These are phyloP conservation scores for Phytoseiulus persimilis DNA, from an alignment of 2,888 invertebrate genomes.

Conservation along the genomic window DNA sequence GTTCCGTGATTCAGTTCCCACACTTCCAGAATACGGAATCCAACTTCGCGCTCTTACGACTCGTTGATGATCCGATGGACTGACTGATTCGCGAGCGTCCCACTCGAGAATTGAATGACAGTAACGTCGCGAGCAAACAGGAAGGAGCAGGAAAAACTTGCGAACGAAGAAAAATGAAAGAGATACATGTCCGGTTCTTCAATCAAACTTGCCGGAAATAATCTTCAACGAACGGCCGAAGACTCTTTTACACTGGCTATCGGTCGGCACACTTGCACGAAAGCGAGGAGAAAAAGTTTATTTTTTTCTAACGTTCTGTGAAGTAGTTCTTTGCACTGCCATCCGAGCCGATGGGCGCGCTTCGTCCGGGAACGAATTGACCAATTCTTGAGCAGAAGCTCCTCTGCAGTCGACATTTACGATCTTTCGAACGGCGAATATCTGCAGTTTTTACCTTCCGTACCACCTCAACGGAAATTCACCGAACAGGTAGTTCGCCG, in stretches of 20 bases:
- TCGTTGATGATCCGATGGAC: neutral
- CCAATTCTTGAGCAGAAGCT: neutral
- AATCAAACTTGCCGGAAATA: neutral
- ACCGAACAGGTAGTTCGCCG: no score
- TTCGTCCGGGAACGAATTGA: neutral
- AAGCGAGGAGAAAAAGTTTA: neutral
- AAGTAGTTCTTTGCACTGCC: neutral
- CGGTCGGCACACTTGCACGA: neutral
- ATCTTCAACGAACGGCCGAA: neutral
- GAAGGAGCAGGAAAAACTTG: neutral
- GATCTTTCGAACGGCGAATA: neutral
- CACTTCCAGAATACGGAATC: neutral
- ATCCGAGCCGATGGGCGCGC: neutral
- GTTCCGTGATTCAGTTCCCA: neutral
- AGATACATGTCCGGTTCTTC: neutral
- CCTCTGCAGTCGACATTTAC: neutral
- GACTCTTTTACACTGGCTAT: neutral
- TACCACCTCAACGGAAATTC: no score
- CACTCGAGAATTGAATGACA: neutral
- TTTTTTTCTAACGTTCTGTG: neutral
- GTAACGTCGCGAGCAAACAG: neutral
- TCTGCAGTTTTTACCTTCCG: neutral
- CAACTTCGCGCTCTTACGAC: neutral
- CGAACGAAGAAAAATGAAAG: neutral
- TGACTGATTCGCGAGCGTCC: neutral